phyloP scores from a whole-genome alignment of 2,888 invertebrate genomes.

The Salpingus planirostris region DNA sequence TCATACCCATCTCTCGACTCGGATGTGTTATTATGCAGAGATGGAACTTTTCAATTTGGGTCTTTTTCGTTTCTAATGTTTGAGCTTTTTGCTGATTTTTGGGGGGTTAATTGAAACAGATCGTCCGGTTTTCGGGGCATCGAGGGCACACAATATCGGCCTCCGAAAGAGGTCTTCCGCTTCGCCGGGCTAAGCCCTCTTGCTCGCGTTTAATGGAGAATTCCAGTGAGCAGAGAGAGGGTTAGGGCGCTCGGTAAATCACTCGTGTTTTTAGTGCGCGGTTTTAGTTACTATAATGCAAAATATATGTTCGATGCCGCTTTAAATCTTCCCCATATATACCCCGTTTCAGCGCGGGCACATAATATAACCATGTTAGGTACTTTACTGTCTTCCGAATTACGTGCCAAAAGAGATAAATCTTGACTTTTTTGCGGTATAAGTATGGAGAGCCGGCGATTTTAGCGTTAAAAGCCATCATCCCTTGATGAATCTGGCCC shows the following conservation, averaged over 20 bases:
- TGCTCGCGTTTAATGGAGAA: no score
- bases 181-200: no score
- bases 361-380: constrained; percentile 10
- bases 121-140: background rate
- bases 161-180: no score
- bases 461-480: constrained; percentile 9
- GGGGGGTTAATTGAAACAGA: background rate
- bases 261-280: constrained; percentile 3
- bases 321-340: constrained; percentile 13
- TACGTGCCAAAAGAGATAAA: constrained; percentile 13
- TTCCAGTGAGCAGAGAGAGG: no score
- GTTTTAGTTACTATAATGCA: constrained; percentile 12
- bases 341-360: no score
- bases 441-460: constrained; percentile 2
- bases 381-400: constrained; percentile 7
- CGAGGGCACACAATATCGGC: background rate
- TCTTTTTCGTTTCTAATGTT: constrained; percentile 1
- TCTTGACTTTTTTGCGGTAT: constrained; percentile 4
- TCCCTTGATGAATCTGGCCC: no score
- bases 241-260: constrained; percentile 3
- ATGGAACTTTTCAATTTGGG: no score
- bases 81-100: constrained; percentile 3
- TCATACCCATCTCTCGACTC: no score
- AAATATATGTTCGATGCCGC: constrained; percentile 13
- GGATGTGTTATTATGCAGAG: no score